phyloP scores from a whole-genome alignment of 2,797 vertebrate genomes.

The Lithobates pipiens region DNA sequence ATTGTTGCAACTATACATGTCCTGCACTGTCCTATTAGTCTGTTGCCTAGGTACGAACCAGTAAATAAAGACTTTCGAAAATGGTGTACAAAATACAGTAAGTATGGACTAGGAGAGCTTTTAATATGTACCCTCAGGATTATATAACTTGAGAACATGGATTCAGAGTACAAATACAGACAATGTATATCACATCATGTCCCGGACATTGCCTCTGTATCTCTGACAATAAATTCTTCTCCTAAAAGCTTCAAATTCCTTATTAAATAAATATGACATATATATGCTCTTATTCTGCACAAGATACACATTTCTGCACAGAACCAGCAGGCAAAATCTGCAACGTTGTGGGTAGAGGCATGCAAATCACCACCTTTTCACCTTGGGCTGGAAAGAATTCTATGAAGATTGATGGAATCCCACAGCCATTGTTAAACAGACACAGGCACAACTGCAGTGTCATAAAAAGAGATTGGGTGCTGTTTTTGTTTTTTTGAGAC shows the following conservation, averaged over 20 bases:
- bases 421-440: neutral
- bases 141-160: neutral
- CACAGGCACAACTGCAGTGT: constrained; percentile 10
- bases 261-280: neutral
- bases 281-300: neutral
- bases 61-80: too few species aligned
- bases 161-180: neutral
- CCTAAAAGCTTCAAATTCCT: neutral
- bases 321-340: constrained; percentile 17
- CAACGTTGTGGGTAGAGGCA: neutral
- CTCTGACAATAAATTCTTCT: neutral
- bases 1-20: too few species aligned
- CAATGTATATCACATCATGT: neutral
- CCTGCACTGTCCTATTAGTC: too few species aligned
- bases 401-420: constrained; percentile 31
- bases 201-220: neutral
- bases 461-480: constrained; percentile 15
- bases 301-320: neutral
- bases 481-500: constrained; percentile 33
- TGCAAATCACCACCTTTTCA: constrained; percentile 28
- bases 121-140: neutral
- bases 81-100: too few species aligned
- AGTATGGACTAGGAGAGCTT: neutral
- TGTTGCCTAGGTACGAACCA: too few species aligned
- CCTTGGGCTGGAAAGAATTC: constrained; percentile 15